phyloP scores from a whole-genome alignment of 2,888 invertebrate genomes.

The Caenorhabditis macrosperma region DNA sequence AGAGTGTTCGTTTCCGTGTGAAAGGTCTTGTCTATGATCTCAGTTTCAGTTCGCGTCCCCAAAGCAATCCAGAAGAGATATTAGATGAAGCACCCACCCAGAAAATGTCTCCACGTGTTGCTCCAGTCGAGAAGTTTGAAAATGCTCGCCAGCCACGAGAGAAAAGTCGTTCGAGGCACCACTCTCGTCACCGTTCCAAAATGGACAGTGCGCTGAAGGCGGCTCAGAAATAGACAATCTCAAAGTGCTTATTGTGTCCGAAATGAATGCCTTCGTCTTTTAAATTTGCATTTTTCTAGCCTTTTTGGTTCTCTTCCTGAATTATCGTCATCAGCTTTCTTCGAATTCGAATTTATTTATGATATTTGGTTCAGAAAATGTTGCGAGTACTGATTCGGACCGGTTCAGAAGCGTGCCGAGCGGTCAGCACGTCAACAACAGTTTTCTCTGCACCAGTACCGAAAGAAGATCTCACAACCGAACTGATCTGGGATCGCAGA shows the following conservation, averaged over 20 bases:
- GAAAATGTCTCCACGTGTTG: conserved; percentile 23
- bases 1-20: neutral
- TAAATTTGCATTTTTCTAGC: neutral
- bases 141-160: conserved; percentile 39
- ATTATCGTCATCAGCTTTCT: neutral
- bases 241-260: neutral
- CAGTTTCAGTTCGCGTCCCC: neutral
- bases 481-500: conserved; percentile 64
- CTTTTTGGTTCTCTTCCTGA: neutral
- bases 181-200: conserved; percentile 49
- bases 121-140: conserved; percentile 37
- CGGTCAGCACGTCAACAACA: conserved; percentile 47
- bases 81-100: conserved; percentile 25
- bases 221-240: conserved; percentile 19
- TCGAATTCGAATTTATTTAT: neutral
- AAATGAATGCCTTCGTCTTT: conserved; percentile 12
- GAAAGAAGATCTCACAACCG: conserved; percentile 37
- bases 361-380: conserved; percentile 24
- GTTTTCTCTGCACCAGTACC: conserved; percentile 10
- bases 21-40: neutral
- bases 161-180: conserved; percentile 44
- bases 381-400: conserved; percentile 36
- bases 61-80: neutral
- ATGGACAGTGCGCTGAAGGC: conserved; percentile 45
- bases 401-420: conserved; percentile 43